Evolutionary conservation across 92 coral and sea anemone genomes (phyloP).

Genomic region (Chrysogorgia sp.): DNA sequence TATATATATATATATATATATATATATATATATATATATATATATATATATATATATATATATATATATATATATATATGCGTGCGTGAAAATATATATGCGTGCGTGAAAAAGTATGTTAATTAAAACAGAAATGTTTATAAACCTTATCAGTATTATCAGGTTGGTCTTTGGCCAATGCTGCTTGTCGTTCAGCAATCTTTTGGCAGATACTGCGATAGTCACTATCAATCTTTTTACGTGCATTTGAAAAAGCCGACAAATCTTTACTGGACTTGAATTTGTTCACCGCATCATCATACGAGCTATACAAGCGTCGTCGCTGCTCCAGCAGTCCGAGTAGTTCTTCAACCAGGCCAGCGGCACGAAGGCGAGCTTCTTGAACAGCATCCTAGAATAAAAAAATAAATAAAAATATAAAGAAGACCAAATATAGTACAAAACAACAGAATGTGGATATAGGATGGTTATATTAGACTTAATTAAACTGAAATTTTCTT

Average conservation of each 20-base stretch:
- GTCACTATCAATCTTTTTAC: constrained; percentile 94
- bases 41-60: no score
- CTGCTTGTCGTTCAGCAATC: constrained; percentile 79
- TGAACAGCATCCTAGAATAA: constrained; percentile 82
- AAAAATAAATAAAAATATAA: no score
- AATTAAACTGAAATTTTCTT: no score
- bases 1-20: no score
- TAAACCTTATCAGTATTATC: constrained; percentile 89
- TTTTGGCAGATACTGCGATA: constrained; percentile 88
- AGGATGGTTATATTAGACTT: no score
- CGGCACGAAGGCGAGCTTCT: constrained; percentile 96
- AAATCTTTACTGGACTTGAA: constrained; percentile 89
- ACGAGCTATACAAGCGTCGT: constrained; percentile 90
- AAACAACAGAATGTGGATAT: not conserved
- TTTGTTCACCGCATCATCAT: constrained; percentile 87
- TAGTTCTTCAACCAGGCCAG: constrained; percentile 90
- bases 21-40: no score
- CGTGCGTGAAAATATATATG: not conserved
- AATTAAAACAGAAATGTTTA: not conserved
- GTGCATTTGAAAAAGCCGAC: constrained; percentile 83
- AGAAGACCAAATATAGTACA: no score
- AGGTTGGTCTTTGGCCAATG: constrained; percentile 87
- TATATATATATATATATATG: no score
- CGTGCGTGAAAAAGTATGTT: not conserved
- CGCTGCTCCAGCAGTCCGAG: constrained; percentile 90